Conservation (phyloP, 2,797 vertebrate species). For the Paramormyrops hopkinsi region DNA sequence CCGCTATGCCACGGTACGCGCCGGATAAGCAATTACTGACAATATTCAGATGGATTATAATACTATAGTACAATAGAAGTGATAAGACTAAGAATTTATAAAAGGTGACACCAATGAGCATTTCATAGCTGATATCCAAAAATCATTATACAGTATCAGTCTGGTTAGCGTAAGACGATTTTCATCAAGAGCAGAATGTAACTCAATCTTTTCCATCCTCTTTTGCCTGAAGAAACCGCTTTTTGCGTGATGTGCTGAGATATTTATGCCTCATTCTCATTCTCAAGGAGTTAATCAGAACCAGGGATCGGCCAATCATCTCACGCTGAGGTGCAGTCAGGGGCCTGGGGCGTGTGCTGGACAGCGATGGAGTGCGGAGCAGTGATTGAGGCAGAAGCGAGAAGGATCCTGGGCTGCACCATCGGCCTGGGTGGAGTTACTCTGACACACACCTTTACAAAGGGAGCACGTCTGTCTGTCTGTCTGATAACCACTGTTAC, state of each 20-base stretch:
- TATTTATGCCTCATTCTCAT: constrained; percentile 64
- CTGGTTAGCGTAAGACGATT: constrained; percentile 57
- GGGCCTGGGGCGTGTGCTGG: neutral
- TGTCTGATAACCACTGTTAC: neutral
- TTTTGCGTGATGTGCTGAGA: constrained; percentile 54
- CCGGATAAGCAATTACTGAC: neutral
- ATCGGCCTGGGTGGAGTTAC: neutral
- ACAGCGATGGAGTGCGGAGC: neutral
- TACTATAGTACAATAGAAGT: constrained; percentile 2
- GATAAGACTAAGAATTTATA: neutral
- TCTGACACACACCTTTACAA: neutral
- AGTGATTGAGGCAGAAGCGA: neutral
- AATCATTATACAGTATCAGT: constrained; percentile 48
- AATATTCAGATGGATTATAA: neutral
- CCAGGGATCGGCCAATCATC: constrained; percentile 54
- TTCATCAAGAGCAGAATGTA: constrained; percentile 55
- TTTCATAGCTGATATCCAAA: constrained; percentile 55
- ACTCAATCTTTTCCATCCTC: constrained; percentile 49
- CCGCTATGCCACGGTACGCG: neutral
- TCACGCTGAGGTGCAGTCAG: constrained; percentile 18
- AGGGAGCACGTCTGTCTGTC: neutral
- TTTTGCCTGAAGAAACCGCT: constrained; percentile 41
- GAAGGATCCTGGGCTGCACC: neutral
- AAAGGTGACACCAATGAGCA: constrained; percentile 26
- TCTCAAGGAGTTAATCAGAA: constrained; percentile 58